Conservation (phyloP, 2,888 invertebrate species). For the Stramonita haemastoma region DNA sequence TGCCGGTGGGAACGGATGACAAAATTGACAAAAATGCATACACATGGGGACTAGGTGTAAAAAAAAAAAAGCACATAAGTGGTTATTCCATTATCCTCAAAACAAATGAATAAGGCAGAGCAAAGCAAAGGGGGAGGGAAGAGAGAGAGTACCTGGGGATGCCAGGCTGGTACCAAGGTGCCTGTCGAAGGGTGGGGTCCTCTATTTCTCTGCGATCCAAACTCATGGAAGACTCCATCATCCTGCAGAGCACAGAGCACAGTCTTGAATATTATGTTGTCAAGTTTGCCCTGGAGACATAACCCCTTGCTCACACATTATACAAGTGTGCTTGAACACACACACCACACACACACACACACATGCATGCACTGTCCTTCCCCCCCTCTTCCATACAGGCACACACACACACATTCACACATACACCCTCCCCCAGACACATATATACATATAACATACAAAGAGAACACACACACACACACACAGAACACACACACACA, state of each 20-base stretch:
- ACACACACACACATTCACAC: neutral
- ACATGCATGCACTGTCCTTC: neutral
- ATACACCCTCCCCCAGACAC: neutral
- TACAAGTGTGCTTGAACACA: neutral
- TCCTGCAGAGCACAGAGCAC: neutral
- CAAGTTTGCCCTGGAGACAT: no score
- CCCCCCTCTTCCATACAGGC: neutral
- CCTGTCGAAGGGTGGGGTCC: slow-evolving; percentile 87
- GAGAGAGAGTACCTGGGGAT: slow-evolving; percentile 86
- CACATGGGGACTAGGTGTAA: no score
- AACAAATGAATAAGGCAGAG: no score
- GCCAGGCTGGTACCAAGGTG: slow-evolving; percentile 97
- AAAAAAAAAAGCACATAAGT: no score
- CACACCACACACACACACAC: neutral
- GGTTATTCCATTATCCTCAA: no score
- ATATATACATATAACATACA: neutral
- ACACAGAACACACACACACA: neutral
- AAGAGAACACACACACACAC: neutral
- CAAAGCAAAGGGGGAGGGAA: no score
- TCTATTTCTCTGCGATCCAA: slow-evolving; percentile 80
- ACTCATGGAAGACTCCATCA: slow-evolving; percentile 67
- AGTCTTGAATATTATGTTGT: neutral
- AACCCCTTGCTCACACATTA: neutral
- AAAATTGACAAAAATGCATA: no score
- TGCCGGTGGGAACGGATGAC: no score